Evolutionary conservation across 2,797 vertebrate genomes (phyloP), one percentile per base, ranked within the genome.

Genomic region (Rhinichthys osculus): DNA sequence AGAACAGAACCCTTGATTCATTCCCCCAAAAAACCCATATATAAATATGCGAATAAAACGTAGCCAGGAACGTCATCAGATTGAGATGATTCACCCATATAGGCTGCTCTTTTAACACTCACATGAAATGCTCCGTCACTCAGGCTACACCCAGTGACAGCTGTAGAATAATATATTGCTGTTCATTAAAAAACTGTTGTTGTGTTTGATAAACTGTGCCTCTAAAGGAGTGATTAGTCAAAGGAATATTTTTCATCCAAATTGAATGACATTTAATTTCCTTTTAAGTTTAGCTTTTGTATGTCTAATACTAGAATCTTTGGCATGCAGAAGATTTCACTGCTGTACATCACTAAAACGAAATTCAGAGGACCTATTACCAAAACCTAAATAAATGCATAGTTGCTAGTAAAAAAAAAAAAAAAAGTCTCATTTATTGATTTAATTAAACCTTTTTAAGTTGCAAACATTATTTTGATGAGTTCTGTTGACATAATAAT

Each of bases 101-200:
- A 83, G 57, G 42, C 30, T 83, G 57, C 30, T 50, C 21, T 38
- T 83, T 76, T 84, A 57, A 78, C 9, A 52, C 44, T 74, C 21
- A 30, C 13, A 40, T 66, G 40, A 76, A 52, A 76, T 40, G 19
- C 38, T 73, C 82, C 38, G 50, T 67, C 72, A 67, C 54, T 83
- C 59, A 64, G 35, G 54, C n/a, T 77, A 84, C 82, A 78, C 73
- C 47, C 82, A 77, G 23, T 77, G 82, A 84, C 62, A 54, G 54
- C 23, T 70, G 30, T 57, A 84, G 19, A 59, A 84, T 69, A 44
- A 84, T 57, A 59, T 69, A 78, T 78, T 78, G 50, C 38, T 23
- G n/a, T 47, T 78, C 64, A 44, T 84, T 78, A 83, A 35, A 30
- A 71, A 44, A 9, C 30, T 35, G 30, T 50, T 66, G 30, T 50